Evolutionary conservation across 2,888 invertebrate species (phyloP).

Genomic region (Noctua fimbriata): DNA sequence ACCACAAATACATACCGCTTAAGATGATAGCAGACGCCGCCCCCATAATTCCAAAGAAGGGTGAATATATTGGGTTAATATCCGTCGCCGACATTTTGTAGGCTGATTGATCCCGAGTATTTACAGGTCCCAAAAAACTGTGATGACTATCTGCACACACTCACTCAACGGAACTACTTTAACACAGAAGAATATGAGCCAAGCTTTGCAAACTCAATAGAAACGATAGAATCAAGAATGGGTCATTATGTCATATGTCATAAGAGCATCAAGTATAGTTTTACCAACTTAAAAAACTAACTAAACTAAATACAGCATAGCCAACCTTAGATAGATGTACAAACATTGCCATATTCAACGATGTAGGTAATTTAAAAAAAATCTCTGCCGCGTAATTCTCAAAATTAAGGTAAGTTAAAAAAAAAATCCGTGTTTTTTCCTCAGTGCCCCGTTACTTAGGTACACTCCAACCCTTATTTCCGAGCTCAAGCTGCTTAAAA

Average conservation of each 20-base stretch:
- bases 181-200: constrained; percentile 96
- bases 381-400: no score
- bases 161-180: constrained; percentile 96
- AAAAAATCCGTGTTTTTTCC: no score
- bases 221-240: constrained; percentile 89
- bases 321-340: no score
- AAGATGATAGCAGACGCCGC: constrained; percentile 99
- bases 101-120: constrained; percentile 91
- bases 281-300: no score
- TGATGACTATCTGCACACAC: constrained; percentile 93
- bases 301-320: no score
- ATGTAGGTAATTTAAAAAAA: no score
- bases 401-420: no score
- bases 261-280: no score
- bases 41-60: constrained; percentile 99
- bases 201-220: constrained; percentile 90
- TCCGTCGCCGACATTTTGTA: constrained; percentile 82
- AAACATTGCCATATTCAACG: no score
- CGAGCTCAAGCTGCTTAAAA: no score
- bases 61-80: constrained; percentile 96
- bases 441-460: no score
- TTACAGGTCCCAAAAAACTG: constrained; percentile 92
- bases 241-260: constrained; percentile 92
- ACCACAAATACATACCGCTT: constrained; percentile 95
- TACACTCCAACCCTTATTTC: no score